These are phyloP conservation scores for Agapornis canus DNA, from an alignment of 2,797 vertebrate species.

Conservation along the genomic window DNA sequence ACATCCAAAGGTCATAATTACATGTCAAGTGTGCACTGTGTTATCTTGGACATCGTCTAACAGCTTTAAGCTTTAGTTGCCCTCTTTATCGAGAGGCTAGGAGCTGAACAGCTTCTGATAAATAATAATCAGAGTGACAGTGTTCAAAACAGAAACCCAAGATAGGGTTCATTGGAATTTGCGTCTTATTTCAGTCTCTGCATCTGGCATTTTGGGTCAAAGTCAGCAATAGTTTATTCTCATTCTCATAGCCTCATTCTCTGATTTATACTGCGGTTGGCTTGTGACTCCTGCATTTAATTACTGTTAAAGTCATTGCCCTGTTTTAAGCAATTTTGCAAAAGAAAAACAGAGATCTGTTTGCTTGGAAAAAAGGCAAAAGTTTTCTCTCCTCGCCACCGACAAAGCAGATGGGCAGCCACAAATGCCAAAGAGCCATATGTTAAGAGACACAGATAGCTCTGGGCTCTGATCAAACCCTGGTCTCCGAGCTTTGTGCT, in stretches of 20 bases:
- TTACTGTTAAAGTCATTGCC: background rate
- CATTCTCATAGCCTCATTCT: background rate
- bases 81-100: background rate
- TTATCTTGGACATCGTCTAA: conserved; percentile 4
- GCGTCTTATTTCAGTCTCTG: background rate
- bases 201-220: background rate
- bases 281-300: background rate
- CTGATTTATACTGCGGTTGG: background rate
- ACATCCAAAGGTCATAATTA: conserved; percentile 20
- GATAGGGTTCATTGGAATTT: background rate
- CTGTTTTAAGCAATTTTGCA: background rate
- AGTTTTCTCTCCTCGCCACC: background rate
- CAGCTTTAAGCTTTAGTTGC: conserved; percentile 8
- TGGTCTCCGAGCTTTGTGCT: background rate
- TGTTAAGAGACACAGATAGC: background rate
- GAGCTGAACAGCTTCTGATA: background rate
- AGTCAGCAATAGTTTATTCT: conserved; percentile 17
- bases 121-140: background rate
- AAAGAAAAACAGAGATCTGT: background rate
- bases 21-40: background rate
- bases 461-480: background rate
- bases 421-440: background rate
- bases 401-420: background rate
- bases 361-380: background rate
- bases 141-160: background rate